Percentiles rank a stretch among this genome's conserved stretches.
These are phyloP conservation scores for Megaceryle maxima DNA, from an alignment of 2,113 vertebrate genomes.

Conservation along the genomic window DNA sequence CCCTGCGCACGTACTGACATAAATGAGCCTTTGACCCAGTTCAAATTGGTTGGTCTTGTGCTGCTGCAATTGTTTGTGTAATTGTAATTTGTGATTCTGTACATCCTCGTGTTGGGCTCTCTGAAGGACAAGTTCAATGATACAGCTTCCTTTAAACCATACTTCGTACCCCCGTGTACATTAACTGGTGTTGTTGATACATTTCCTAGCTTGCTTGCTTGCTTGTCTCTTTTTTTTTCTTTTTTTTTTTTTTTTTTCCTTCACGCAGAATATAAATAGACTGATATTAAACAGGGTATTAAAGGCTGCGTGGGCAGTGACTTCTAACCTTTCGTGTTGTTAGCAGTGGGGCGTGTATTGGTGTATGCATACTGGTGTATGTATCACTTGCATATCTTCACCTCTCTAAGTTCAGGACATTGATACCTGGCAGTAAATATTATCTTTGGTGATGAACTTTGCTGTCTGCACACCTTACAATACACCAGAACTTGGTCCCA, in stretches of 20 bases:
- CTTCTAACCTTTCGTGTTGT: neutral
- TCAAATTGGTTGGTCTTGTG: too few relatives aligned
- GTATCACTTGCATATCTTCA: neutral
- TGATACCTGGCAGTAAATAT: neutral
- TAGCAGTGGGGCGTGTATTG: neutral
- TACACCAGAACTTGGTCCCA: neutral
- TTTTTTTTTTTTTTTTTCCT: neutral
- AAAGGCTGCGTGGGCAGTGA: neutral
- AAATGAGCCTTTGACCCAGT: too few relatives aligned
- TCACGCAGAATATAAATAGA: neutral
- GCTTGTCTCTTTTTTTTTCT: too few relatives aligned
- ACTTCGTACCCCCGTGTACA: neutral
- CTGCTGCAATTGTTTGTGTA: neutral
- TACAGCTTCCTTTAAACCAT: neutral
- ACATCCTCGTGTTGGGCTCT: neutral
- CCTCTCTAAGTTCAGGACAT: neutral
- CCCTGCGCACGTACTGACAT: fast-evolving
- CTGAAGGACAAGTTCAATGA: neutral
- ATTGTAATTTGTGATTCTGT: neutral
- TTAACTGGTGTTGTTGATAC: neutral
- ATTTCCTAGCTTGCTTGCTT: neutral
- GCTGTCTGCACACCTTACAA: neutral
- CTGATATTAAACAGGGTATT: neutral
- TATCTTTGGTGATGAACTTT: neutral
- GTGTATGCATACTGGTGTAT: neutral